These are phyloP conservation scores for Dugesia japonica DNA, from an alignment of 2,888 invertebrate species.

Conservation along the genomic window DNA sequence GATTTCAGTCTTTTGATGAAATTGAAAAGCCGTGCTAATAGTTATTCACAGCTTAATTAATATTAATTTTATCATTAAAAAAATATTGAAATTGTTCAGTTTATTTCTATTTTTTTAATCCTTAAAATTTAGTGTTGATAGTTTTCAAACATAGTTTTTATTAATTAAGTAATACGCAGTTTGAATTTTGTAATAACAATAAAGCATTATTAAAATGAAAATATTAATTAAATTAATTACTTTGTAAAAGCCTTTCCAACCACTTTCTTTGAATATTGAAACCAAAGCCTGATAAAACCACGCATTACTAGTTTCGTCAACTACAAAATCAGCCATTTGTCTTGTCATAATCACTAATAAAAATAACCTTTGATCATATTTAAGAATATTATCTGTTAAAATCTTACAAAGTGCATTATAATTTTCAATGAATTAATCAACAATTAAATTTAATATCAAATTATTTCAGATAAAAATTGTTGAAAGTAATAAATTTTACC, in stretches of 20 bases:
- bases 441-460: background rate
- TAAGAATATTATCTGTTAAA: no score
- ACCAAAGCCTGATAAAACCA: constrained; percentile 25
- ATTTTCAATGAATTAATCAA: background rate
- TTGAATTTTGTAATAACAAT: background rate
- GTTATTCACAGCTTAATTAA: no score
- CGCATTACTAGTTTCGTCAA: background rate
- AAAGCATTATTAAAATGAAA: background rate
- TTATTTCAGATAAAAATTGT: background rate
- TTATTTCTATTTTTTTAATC: no score
- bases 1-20: no score
- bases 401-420: no score
- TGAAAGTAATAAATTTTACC: background rate
- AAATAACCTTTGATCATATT: no score
- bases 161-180: no score
- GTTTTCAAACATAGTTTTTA: no score
- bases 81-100: no score
- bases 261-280: constrained; percentile 24
- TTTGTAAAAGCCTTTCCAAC: constrained; percentile 25
- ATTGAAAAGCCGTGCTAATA: no score
- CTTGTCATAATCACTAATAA: constrained; percentile 21
- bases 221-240: background rate
- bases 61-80: no score
- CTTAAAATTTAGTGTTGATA: no score
- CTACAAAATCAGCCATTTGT: constrained; percentile 29